Evolutionary conservation across 2,888 invertebrate genomes (phyloP).

Genomic region (Zaprionus lineosus): DNA sequence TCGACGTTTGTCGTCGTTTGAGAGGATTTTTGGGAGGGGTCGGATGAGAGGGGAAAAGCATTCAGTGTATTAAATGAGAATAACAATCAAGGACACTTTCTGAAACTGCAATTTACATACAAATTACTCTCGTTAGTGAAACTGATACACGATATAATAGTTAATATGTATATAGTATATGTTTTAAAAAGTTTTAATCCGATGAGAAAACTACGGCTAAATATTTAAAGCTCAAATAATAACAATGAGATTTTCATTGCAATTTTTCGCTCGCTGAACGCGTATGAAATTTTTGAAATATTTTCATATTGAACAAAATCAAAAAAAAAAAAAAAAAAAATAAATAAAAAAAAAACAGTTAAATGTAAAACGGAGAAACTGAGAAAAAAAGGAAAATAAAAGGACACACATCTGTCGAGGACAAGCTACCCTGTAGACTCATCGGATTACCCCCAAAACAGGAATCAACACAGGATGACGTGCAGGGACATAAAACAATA

Average conservation of each 20-base stretch:
- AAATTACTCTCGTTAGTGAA: not conserved
- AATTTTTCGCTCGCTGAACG: slow-evolving; percentile 31
- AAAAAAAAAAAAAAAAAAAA: not conserved
- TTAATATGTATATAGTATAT: not conserved
- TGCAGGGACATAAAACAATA: too few species aligned
- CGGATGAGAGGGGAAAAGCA: not conserved
- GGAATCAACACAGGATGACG: too few species aligned
- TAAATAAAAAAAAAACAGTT: not conserved
- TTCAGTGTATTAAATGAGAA: not conserved
- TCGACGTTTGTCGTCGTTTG: slow-evolving; percentile 6
- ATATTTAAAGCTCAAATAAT: slow-evolving; percentile 19
- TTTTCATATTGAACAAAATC: slow-evolving; percentile 29
- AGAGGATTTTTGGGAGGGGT: too few species aligned
- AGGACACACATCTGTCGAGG: too few species aligned
- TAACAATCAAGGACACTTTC: slow-evolving; percentile 4
- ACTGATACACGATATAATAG: not conserved
- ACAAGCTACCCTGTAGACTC: too few species aligned
- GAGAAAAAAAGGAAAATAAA: slow-evolving; percentile 2
- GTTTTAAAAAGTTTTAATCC: not conserved
- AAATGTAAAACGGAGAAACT: too few species aligned
- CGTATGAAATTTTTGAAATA: slow-evolving; percentile 50
- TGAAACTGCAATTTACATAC: not conserved
- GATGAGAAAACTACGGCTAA: not conserved
- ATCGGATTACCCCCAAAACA: too few species aligned
- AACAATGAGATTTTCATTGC: slow-evolving; percentile 19